A percentile compares a stretch with the other conserved stretches of the same genome.
Conservation (phyloP, 2,888 invertebrate species). For the Drosophila incognita region DNA sequence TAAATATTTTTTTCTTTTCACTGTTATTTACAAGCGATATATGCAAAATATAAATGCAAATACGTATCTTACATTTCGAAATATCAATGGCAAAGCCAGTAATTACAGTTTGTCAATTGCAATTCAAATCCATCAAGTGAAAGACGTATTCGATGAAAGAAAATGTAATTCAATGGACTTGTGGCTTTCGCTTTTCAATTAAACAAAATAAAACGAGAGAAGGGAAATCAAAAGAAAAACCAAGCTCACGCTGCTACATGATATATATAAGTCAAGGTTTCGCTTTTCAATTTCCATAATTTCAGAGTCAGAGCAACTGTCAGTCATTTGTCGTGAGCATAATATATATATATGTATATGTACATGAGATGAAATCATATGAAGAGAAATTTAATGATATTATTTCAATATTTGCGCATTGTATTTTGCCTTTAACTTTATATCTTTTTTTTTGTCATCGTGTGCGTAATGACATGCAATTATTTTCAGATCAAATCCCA, state of each 20-base stretch:
- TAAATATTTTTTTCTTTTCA: background rate
- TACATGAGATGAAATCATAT: conserved; percentile 30
- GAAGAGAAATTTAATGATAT: conserved; percentile 63
- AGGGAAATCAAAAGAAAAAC: conserved; percentile 37
- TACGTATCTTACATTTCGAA: conserved; percentile 15
- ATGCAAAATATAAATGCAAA: background rate
- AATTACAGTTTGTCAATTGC: conserved; percentile 16
- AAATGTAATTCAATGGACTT: conserved; percentile 52
- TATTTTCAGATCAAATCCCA: conserved; percentile 75
- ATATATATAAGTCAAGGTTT: conserved; percentile 42
- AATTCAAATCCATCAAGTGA: conserved; percentile 34
- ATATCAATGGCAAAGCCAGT: conserved; percentile 18
- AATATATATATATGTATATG: background rate
- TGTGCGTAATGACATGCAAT: conserved; percentile 70
- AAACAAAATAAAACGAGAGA: conserved; percentile 18
- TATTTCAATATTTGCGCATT: conserved; percentile 55
- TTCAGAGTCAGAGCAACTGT: conserved; percentile 20
- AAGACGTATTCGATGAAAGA: conserved; percentile 23
- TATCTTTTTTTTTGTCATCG: conserved; percentile 14
- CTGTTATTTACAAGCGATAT: background rate
- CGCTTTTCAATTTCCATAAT: conserved; percentile 42
- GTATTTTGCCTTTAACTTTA: conserved; percentile 28
- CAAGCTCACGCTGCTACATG: background rate
- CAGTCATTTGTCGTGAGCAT: conserved; percentile 34
- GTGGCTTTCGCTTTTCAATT: conserved; percentile 65